Evolutionary conservation across 2,888 invertebrate species (phyloP), one percentile per base, ranked within the genome.

Genomic region (Trachelus iudaicus): DNA sequence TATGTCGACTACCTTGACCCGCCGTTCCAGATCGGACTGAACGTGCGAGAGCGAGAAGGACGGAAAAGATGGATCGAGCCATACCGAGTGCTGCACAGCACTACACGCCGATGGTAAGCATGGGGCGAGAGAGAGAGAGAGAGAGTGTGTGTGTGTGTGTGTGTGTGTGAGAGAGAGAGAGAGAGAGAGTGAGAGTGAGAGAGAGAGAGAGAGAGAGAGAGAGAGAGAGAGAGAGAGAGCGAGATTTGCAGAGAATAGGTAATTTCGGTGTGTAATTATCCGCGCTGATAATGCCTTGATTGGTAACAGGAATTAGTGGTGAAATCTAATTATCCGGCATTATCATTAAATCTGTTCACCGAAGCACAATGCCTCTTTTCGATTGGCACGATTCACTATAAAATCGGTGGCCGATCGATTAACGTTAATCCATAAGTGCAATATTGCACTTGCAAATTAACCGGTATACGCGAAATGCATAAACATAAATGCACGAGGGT

Each of bases 331-430:
- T 90, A 89, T 86, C 82, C 81, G 85, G 85, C 81, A 86, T 88
- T 89, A 89, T 89, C 88, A 86, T 87, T 87, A 87, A 88, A 89
- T 88, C 88, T 87, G 87, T 85, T 88, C 85, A 84, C 82, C 84
- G 86, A 82, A 77, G 82, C 85, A 87, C 87, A 87, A 87, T 85
- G 56, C 71, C 56, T 56, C 56, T 56, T 56, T 56, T 56, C 56
- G 56, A 56, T 56, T 56, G 56, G 56, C 23, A 56, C 56, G 56
- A 23, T 56, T 23, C 56, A 23, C 23, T 56, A 56, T 56, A 56
- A 56, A 56, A 56, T 56, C 2, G 23, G 23, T 56, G 56, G 23
- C 9, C 56, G 23, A 56, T 56, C 56, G 56, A 56, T 56, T 6
- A 56, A 56, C 56, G 56, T 56, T 56, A 56, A 56, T 56, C 56